phyloP scores from a whole-genome alignment of 2,113 vertebrate species.

The Cyanoliseus patagonus region DNA sequence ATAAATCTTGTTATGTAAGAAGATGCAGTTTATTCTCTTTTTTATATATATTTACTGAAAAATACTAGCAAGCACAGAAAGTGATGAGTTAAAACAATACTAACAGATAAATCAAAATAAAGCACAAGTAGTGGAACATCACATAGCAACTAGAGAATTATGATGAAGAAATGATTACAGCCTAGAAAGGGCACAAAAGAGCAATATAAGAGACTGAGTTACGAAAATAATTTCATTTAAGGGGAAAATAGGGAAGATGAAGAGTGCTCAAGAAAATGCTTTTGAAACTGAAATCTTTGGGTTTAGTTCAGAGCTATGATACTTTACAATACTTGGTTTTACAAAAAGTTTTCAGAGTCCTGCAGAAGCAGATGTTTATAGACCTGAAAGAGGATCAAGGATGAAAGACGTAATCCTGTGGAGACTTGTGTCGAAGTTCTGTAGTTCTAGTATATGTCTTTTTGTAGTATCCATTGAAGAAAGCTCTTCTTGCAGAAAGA shows the following conservation, averaged over 20 bases:
- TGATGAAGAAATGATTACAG: slow-evolving; percentile 49
- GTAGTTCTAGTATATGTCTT: not conserved
- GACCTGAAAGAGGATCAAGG: not conserved
- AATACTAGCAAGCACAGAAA: not conserved
- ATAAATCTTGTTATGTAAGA: not conserved
- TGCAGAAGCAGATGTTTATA: not conserved
- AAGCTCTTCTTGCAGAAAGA: not conserved
- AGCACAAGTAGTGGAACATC: not conserved
- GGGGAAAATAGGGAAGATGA: slow-evolving; percentile 19
- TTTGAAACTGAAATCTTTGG: not conserved
- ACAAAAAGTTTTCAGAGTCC: not conserved
- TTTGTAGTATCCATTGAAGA: not conserved
- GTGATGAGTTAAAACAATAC: slow-evolving; percentile 38
- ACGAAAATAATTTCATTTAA: slow-evolving; percentile 42
- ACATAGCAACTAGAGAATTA: slow-evolving; percentile 26
- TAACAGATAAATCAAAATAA: slow-evolving; percentile 52
- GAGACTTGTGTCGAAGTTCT: not conserved
- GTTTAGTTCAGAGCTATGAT: not conserved
- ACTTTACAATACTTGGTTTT: not conserved
- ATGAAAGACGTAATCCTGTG: not conserved
- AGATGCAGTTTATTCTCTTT: not conserved
- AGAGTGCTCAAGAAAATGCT: slow-evolving; percentile 22
- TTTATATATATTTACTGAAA: not conserved
- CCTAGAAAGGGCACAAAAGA: slow-evolving; percentile 2
- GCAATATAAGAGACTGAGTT: not conserved